Evolutionary conservation across 2,797 vertebrate genomes (phyloP), one percentile per base, ranked within the genome.

Genomic region (Pipistrellus pygmaeus): DNA sequence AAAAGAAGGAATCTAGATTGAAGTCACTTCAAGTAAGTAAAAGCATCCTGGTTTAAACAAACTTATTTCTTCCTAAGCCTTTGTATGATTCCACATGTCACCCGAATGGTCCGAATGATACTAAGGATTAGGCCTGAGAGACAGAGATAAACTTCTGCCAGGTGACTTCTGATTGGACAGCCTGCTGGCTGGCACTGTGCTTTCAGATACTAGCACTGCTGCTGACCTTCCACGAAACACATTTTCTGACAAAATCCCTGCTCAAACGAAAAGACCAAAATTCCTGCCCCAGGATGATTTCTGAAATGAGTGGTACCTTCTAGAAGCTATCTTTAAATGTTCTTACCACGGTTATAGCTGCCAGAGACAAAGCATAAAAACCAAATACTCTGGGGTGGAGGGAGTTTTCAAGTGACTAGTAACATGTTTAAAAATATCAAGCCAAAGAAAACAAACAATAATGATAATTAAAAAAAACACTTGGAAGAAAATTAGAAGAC

Each of bases 261-360:
- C 93, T 95, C 95, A 95, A 96, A 95, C 62, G 68, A 97, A 97
- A 97, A 97, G 88, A 38, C n/a, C 48, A 84, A 80, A 18, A 23
- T 90, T 89, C 86, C 87, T 94, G 88, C 88, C 88, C 95, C 85
- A 95, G 86, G 95, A 96, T 78, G 95, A 97, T 44, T 96, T 94
- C 72, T 92, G 93, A 96, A 96, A 77, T 86, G 96, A 97, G 97
- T 97, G 96, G 97, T 96, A 98, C 96, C 93, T 97, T 97, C 96
- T 23, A 95, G 92, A 98, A 97, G 41, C 88, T 97, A 68, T 94
- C 96, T 98, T 96, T 93, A 96, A 97, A 93, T 97, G 88, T 96
- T 98, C 82, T 98, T 97, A 97, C 97, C 97, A 98, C 97, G 98
- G 92, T 97, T 97, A 97, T 98, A 98, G 98, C 98, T 98, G 98